A percentile compares a stretch with the other conserved stretches of the same genome.
Evolutionary conservation across 1,140 invertebrate genomes (phyloP).

Genomic region (Habropoda laboriosa): DNA sequence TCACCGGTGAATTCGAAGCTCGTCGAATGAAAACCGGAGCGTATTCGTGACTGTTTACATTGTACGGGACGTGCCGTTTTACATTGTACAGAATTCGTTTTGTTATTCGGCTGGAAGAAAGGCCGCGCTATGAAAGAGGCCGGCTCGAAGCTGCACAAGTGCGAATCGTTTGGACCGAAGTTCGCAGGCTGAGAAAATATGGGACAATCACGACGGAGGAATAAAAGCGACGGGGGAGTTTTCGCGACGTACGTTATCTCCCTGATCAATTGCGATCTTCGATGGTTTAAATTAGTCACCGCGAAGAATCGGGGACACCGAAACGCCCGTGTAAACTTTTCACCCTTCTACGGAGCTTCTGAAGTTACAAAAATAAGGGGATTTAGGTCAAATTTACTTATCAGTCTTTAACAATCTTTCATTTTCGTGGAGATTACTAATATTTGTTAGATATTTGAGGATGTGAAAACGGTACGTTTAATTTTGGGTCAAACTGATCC

Average conservation of each 20-base stretch:
- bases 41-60: slow-evolving; percentile 31
- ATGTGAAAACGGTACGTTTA: too few species aligned
- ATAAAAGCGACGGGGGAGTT: neutral
- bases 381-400: too few species aligned
- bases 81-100: slow-evolving; percentile 40
- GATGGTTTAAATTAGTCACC: neutral
- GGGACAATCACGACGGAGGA: neutral
- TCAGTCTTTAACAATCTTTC: too few species aligned
- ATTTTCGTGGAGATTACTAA: too few species aligned
- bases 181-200: neutral
- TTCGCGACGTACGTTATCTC: slow-evolving; percentile 2
- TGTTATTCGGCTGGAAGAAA: slow-evolving; percentile 33
- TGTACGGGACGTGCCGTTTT: slow-evolving; percentile 18
- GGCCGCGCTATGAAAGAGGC: neutral
- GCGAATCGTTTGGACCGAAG: slow-evolving; percentile 1
- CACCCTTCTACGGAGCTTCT: too few species aligned
- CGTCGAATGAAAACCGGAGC: slow-evolving; percentile 20
- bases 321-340: too few species aligned
- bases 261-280: neutral
- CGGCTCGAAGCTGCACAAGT: neutral
- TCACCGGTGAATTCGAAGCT: neutral
- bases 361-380: too few species aligned
- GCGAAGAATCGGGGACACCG: neutral
- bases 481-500: too few species aligned
- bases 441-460: too few species aligned